Percentiles rank a stretch among this genome's conserved stretches.
phyloP scores from a whole-genome alignment of 2,113 vertebrate species.

The Mormyrus lacerda region DNA sequence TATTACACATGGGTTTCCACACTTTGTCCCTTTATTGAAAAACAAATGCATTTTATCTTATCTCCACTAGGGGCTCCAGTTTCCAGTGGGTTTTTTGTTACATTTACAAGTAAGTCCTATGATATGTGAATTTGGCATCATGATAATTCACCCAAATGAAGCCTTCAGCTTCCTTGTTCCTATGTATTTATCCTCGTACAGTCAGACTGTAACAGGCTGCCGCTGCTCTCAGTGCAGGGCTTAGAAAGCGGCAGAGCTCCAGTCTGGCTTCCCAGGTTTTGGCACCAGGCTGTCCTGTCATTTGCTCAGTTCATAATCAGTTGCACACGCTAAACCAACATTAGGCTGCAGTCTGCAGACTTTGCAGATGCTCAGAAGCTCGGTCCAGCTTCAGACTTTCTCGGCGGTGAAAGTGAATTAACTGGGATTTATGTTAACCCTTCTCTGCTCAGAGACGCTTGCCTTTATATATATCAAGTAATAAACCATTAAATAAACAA shows the following conservation, averaged over 20 bases:
- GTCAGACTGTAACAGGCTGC: conserved; percentile 5
- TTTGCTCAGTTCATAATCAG: conserved; percentile 41
- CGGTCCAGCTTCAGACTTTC: not conserved
- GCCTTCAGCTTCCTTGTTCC: not conserved
- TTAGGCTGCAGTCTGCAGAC: not conserved
- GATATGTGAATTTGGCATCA: not conserved
- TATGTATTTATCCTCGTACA: not conserved
- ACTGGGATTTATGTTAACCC: not conserved
- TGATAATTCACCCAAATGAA: not conserved
- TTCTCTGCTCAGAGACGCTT: not conserved
- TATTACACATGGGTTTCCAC: not conserved
- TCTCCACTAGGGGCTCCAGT: not conserved
- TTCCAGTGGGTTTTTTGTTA: not conserved
- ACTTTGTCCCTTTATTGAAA: not conserved
- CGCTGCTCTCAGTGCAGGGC: conserved; percentile 34
- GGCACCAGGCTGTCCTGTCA: conserved; percentile 39
- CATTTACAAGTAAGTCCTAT: not conserved
- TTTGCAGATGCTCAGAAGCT: not conserved
- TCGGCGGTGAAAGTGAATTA: not conserved
- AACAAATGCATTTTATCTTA: not conserved
- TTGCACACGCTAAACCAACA: not conserved
- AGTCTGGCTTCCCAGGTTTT: conserved; percentile 38
- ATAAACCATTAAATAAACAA: not conserved
- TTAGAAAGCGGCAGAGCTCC: conserved; percentile 22
- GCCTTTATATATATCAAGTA: not conserved